Percentiles rank a stretch among this genome's conserved stretches.
These are phyloP conservation scores for Aix galericulata DNA, from an alignment of 2,113 vertebrate species.

Conservation along the genomic window DNA sequence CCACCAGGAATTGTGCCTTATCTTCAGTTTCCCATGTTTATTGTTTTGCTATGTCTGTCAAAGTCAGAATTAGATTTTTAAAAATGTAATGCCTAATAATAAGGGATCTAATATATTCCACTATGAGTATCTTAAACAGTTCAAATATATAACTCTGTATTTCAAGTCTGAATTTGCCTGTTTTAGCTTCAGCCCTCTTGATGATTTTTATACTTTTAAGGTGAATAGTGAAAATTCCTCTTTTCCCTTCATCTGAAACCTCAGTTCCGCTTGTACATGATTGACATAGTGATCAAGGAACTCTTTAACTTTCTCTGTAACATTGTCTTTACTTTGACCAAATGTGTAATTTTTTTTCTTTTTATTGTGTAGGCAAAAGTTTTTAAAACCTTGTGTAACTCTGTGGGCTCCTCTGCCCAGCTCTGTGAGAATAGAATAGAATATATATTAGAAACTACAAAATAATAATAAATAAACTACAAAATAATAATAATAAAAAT, in stretches of 20 bases:
- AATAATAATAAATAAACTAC: too few relatives aligned
- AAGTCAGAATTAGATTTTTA: not conserved
- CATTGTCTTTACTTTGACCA: not conserved
- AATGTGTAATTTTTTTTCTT: not conserved
- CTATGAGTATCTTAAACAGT: not conserved
- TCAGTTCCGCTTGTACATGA: not conserved
- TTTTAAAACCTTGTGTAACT: not conserved
- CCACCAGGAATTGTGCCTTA: not conserved
- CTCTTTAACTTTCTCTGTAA: not conserved
- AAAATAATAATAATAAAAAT: too few relatives aligned
- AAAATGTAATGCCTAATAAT: not conserved
- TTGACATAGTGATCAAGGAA: not conserved
- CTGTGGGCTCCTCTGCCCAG: not conserved
- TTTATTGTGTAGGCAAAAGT: not conserved
- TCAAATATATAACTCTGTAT: not conserved
- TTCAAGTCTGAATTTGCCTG: not conserved
- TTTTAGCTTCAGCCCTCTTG: not conserved
- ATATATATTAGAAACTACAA: too few relatives aligned
- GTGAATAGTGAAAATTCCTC: not conserved
- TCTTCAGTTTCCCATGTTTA: not conserved
- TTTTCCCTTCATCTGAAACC: not conserved
- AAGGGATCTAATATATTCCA: not conserved
- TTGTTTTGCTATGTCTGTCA: not conserved
- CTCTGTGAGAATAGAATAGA: too few relatives aligned
- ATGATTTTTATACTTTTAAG: not conserved